These are phyloP conservation scores for Eremophila alpestris DNA, from an alignment of 2,797 vertebrate species.

Conservation along the genomic window DNA sequence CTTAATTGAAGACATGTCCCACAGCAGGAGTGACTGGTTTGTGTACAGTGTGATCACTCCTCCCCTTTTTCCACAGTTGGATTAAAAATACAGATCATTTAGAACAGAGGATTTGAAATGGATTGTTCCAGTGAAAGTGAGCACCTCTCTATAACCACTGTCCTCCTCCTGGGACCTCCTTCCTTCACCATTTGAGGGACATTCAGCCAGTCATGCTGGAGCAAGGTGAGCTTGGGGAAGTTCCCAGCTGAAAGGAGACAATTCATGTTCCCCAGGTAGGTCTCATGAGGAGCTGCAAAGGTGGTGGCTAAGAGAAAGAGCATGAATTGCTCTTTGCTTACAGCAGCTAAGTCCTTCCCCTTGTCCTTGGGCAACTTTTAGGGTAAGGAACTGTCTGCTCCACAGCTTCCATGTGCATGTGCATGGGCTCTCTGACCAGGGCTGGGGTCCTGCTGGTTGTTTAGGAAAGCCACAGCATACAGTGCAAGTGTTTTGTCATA, in stretches of 20 bases:
- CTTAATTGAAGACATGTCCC: background rate
- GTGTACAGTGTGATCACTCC: background rate
- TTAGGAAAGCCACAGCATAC: background rate
- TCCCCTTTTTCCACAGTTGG: background rate
- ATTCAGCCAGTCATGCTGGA: background rate
- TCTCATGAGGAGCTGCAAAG: background rate
- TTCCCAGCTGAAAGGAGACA: background rate
- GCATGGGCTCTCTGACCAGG: background rate
- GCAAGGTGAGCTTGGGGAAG: background rate
- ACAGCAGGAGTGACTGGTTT: background rate
- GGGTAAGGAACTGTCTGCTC: background rate
- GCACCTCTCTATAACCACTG: background rate
- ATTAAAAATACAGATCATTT: background rate
- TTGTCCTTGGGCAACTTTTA: background rate
- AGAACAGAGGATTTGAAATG: background rate
- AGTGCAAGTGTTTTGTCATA: background rate
- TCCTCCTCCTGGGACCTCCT: background rate
- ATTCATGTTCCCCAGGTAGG: fast-evolving
- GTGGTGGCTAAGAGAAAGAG: background rate
- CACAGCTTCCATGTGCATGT: fast-evolving
- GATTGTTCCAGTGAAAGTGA: background rate
- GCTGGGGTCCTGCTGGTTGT: background rate
- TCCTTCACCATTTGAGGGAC: background rate
- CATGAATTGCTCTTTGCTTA: background rate
- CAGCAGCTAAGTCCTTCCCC: background rate